phyloP scores from a whole-genome alignment of 2,797 vertebrate genomes.

The Lithobates pipiens region DNA sequence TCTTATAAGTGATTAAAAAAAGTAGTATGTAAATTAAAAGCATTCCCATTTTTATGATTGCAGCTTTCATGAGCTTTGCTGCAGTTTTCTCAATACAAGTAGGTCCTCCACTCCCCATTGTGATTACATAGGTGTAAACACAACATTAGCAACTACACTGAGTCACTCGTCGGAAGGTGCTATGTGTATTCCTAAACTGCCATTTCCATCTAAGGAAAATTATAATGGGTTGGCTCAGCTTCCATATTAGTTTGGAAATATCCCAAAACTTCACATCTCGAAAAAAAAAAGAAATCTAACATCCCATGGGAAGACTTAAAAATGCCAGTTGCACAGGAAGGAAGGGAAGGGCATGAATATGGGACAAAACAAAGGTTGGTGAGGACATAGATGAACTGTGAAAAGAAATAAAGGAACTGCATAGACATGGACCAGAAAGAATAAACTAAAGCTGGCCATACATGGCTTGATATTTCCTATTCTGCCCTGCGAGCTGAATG shows the following conservation, averaged over 20 bases:
- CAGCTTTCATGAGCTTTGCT: neutral
- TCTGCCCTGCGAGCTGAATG: too few relatives aligned
- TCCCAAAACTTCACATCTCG: constrained; percentile 18
- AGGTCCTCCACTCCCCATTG: neutral
- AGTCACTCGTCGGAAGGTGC: constrained; percentile 3
- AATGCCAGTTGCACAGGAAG: constrained; percentile 53
- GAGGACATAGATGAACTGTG: constrained; percentile 2
- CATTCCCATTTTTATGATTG: neutral
- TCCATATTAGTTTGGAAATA: constrained; percentile 19
- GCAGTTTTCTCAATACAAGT: neutral
- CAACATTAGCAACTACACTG: neutral
- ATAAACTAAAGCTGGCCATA: neutral
- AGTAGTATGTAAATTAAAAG: too few relatives aligned
- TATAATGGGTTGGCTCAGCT: constrained; percentile 25
- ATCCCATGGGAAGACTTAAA: constrained; percentile 18
- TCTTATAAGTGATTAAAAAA: too few relatives aligned
- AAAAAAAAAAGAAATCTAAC: neutral
- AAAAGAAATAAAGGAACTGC: constrained; percentile 27
- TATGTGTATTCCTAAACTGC: constrained; percentile 15
- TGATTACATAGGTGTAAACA: neutral
- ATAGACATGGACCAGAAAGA: neutral
- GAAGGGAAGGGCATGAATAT: constrained; percentile 50
- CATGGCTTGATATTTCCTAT: too few relatives aligned
- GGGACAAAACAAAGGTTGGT: constrained; percentile 44
- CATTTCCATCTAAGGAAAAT: constrained; percentile 49